These are phyloP conservation scores for Megaleporinus macrocephalus DNA, from an alignment of 2,113 vertebrate species.

Conservation along the genomic window DNA sequence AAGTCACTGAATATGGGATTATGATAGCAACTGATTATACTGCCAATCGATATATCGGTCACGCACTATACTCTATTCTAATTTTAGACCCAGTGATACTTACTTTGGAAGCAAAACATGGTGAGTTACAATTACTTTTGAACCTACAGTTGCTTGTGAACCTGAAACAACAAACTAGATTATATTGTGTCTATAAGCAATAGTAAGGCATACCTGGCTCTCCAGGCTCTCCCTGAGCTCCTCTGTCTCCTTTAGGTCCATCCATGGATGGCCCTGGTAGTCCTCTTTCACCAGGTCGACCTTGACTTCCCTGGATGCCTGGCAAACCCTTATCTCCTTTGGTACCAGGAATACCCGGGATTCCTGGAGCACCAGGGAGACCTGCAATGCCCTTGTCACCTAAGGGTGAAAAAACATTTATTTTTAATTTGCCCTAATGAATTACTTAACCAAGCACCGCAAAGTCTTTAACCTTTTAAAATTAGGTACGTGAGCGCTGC, in stretches of 20 bases:
- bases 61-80: too few species aligned
- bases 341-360: conserved; percentile 85
- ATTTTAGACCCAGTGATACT: too few species aligned
- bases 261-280: conserved; percentile 78
- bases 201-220: conserved; percentile 77
- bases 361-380: conserved; percentile 89
- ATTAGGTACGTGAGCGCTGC: too few species aligned
- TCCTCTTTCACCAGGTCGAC: conserved; percentile 84
- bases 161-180: neutral
- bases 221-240: conserved; percentile 82
- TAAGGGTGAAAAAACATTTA: conserved; percentile 58
- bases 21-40: too few species aligned
- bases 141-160: neutral
- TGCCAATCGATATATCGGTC: too few species aligned
- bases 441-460: too few species aligned
- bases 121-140: too few species aligned
- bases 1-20: too few species aligned
- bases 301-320: conserved; percentile 80
- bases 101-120: too few species aligned
- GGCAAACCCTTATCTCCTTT: conserved; percentile 89
- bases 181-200: neutral
- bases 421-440: too few species aligned
- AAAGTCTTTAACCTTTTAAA: too few species aligned
- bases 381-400: conserved; percentile 89
- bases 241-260: conserved; percentile 92